Evolutionary conservation across 2,797 vertebrate genomes (phyloP).

Genomic region (Fistularia tabacaria): DNA sequence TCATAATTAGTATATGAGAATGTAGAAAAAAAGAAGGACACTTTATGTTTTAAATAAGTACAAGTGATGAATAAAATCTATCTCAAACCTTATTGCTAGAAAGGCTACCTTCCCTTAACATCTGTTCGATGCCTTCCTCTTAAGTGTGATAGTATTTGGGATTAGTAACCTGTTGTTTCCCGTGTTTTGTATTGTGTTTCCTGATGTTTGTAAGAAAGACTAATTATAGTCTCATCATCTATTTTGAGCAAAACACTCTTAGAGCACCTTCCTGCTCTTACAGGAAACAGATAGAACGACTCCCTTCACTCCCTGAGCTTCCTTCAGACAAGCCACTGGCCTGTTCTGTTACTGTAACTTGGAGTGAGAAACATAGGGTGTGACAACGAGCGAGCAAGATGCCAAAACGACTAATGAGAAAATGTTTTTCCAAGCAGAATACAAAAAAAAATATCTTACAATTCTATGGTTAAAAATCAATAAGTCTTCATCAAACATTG

Average conservation of each 20-base stretch:
- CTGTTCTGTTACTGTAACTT: slow-evolving; percentile 39
- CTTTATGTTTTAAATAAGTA: too few relatives aligned
- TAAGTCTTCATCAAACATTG: too few relatives aligned
- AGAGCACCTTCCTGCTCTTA: slow-evolving; percentile 75
- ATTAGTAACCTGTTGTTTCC: slow-evolving; percentile 49
- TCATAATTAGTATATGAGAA: too few relatives aligned
- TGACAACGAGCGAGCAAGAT: slow-evolving; percentile 50
- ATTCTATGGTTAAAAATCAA: too few relatives aligned
- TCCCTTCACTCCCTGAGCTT: slow-evolving; percentile 60
- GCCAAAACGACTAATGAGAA: slow-evolving; percentile 2
- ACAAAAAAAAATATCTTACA: too few relatives aligned
- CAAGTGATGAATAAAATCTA: too few relatives aligned
- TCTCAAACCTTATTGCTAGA: too few relatives aligned
- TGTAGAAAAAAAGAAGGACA: too few relatives aligned
- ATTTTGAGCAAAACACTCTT: slow-evolving; percentile 69
- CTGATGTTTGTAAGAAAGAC: slow-evolving; percentile 71
- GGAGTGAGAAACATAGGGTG: slow-evolving; percentile 36
- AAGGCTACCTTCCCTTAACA: too few relatives aligned
- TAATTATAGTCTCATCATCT: slow-evolving; percentile 76
- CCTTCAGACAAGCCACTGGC: slow-evolving; percentile 48
- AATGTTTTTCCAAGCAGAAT: neutral
- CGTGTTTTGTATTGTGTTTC: slow-evolving; percentile 57
- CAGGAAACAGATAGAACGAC: slow-evolving; percentile 82
- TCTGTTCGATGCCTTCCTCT: too few relatives aligned
- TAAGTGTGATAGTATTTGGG: too few relatives aligned